Evolutionary conservation across 92 coral and sea anemone species (phyloP).

Genomic region (Diadumene lineata): DNA sequence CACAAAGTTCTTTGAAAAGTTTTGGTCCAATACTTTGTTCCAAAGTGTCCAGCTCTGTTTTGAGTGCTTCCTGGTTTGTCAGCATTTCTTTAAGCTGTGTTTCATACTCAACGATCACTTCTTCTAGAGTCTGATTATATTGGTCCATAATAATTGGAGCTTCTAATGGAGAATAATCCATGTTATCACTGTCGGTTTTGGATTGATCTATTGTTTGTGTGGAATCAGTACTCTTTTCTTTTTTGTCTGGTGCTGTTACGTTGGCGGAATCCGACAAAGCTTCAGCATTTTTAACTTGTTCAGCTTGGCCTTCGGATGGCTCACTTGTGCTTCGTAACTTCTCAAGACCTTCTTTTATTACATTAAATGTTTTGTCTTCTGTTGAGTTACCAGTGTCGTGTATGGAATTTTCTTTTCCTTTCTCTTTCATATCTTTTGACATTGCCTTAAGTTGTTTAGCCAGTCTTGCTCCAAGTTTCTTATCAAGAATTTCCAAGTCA

Average conservation of each 20-base stretch:
- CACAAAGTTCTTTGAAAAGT: slow-evolving; percentile 22
- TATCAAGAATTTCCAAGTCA: neutral
- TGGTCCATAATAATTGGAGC: slow-evolving; percentile 51
- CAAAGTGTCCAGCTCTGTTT: slow-evolving; percentile 19
- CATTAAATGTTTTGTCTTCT: neutral
- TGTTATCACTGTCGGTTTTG: neutral
- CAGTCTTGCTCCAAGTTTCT: slow-evolving; percentile 11
- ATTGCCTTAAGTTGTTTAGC: slow-evolving; percentile 2
- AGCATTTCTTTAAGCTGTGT: slow-evolving; percentile 24
- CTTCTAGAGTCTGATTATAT: slow-evolving; percentile 49
- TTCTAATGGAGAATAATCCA: slow-evolving; percentile 6
- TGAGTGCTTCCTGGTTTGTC: neutral
- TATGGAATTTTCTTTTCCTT: neutral
- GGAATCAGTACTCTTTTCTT: slow-evolving; percentile 1
- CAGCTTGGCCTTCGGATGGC: too few relatives aligned
- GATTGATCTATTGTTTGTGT: neutral
- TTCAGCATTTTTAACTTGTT: too few relatives aligned
- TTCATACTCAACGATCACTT: slow-evolving; percentile 62
- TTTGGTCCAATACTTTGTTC: slow-evolving; percentile 30
- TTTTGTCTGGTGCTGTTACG: too few relatives aligned
- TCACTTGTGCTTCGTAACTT: neutral
- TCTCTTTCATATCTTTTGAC: neutral
- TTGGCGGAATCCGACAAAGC: too few relatives aligned
- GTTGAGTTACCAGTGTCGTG: neutral
- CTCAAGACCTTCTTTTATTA: neutral